Conservation (phyloP, 1,140 invertebrate genomes). For the Schlechtendalia chinensis region DNA sequence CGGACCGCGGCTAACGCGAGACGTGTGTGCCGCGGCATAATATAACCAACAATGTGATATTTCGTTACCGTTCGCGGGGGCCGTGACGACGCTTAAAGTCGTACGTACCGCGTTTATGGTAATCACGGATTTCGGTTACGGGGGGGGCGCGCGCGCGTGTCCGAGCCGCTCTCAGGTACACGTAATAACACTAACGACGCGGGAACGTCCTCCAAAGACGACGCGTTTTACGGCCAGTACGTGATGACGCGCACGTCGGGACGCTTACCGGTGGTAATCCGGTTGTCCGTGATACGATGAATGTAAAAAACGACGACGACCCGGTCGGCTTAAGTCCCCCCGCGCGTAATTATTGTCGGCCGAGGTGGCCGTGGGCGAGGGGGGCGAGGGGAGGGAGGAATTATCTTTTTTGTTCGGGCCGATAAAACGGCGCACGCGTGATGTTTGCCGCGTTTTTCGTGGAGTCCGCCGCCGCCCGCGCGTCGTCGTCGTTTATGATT, state of each 20-base stretch:
- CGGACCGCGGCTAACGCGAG: too few relatives aligned
- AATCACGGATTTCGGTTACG: constrained; percentile 38
- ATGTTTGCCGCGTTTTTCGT: too few relatives aligned
- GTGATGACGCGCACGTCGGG: constrained; percentile 28
- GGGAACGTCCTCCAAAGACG: constrained; percentile 2
- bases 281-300: constrained; percentile 47
- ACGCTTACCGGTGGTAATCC: constrained; percentile 47
- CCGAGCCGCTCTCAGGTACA: constrained; percentile 23
- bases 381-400: too few relatives aligned
- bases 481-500: too few relatives aligned
- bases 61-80: background rate
- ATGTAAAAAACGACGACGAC: constrained; percentile 18
- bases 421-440: too few relatives aligned
- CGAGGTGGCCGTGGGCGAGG: too few relatives aligned
- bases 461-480: too few relatives aligned
- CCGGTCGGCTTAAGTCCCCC: background rate
- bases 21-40: background rate
- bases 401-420: too few relatives aligned
- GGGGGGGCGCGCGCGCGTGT: too few relatives aligned
- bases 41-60: background rate
- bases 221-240: constrained; percentile 42
- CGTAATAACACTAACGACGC: background rate
- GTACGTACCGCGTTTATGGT: constrained; percentile 24
- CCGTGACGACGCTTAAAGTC: constrained; percentile 1
- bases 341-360: constrained; percentile 22